Conservation (phyloP, 2,797 vertebrate genomes). For the Champsocephalus gunnari region DNA sequence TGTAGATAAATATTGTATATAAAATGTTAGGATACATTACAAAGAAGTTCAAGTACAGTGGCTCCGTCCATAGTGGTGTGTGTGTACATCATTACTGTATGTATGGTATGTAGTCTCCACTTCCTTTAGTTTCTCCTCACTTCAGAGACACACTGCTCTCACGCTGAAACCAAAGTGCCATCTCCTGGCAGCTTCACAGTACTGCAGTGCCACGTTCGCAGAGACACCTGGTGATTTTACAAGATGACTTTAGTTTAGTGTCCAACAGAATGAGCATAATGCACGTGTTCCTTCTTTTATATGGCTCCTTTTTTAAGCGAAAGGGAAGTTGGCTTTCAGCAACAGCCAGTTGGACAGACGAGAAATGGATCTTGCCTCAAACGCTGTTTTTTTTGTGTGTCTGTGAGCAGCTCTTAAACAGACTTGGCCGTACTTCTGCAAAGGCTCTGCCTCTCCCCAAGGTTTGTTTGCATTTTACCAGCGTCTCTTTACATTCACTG, state of each 20-base stretch:
- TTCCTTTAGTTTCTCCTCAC: constrained; percentile 41
- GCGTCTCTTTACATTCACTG: constrained; percentile 76
- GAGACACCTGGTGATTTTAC: constrained; percentile 67
- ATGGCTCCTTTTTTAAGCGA: constrained; percentile 59
- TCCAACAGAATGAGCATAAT: constrained; percentile 67
- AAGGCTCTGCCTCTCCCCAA: constrained; percentile 71
- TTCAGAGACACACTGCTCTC: constrained; percentile 38
- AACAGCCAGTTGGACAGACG: constrained; percentile 77
- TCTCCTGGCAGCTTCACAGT: constrained; percentile 74
- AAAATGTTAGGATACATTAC: constrained; percentile 27
- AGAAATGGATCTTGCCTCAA: constrained; percentile 67
- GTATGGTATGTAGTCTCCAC: constrained; percentile 58
- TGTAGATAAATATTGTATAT: constrained; percentile 32
- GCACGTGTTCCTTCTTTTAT: constrained; percentile 65
- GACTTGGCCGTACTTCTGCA: constrained; percentile 78
- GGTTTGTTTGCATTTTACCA: constrained; percentile 82
- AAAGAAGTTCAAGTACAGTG: constrained; percentile 21
- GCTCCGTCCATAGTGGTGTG: constrained; percentile 8
- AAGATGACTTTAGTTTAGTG: constrained; percentile 48
- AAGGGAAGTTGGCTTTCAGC: constrained; percentile 72
- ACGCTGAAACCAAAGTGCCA: constrained; percentile 86
- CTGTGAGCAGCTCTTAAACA: constrained; percentile 74
- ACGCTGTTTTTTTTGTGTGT: constrained; percentile 24
- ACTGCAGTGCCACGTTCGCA: constrained; percentile 61
- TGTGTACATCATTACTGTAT: constrained; percentile 43